These are phyloP conservation scores for Scomber colias DNA, from an alignment of 2,113 vertebrate genomes.

Conservation along the genomic window DNA sequence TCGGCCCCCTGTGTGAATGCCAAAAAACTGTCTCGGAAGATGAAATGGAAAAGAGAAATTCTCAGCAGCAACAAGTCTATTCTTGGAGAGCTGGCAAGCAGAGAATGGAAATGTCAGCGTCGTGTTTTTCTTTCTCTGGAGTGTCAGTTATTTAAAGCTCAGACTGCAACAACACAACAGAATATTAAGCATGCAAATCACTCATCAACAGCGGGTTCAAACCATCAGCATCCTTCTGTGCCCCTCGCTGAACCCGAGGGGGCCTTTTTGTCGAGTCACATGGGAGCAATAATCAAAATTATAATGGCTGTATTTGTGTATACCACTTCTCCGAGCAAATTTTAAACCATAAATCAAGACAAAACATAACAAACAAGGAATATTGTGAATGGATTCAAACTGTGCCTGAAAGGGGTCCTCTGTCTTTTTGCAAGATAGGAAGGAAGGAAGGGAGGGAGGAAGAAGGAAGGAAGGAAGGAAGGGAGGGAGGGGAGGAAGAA, in stretches of 20 bases:
- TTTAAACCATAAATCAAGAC: background rate
- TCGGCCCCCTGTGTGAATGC: conserved; percentile 11
- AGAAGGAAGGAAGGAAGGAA: too few species aligned
- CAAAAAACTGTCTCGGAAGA: conserved; percentile 41
- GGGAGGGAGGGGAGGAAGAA: too few species aligned
- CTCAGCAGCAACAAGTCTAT: conserved; percentile 52
- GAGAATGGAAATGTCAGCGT: conserved; percentile 54
- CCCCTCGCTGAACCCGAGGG: background rate
- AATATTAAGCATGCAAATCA: conserved; percentile 1
- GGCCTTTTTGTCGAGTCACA: conserved; percentile 2
- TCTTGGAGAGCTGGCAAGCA: conserved; percentile 44
- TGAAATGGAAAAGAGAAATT: conserved; percentile 27
- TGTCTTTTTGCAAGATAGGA: too few species aligned
- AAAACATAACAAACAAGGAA: background rate
- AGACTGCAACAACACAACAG: background rate
- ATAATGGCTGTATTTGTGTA: background rate
- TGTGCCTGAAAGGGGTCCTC: too few species aligned
- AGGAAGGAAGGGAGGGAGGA: too few species aligned
- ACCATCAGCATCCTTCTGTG: background rate
- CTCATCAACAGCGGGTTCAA: conserved; percentile 9
- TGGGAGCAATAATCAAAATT: conserved; percentile 3
- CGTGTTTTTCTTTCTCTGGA: conserved; percentile 27
- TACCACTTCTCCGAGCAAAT: background rate
- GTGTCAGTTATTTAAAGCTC: conserved; percentile 56
- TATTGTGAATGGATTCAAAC: background rate